A percentile compares a stretch with the other conserved stretches of the same genome.
Evolutionary conservation across 2,797 vertebrate species (phyloP).

Genomic region (Oreochromis mossambicus): DNA sequence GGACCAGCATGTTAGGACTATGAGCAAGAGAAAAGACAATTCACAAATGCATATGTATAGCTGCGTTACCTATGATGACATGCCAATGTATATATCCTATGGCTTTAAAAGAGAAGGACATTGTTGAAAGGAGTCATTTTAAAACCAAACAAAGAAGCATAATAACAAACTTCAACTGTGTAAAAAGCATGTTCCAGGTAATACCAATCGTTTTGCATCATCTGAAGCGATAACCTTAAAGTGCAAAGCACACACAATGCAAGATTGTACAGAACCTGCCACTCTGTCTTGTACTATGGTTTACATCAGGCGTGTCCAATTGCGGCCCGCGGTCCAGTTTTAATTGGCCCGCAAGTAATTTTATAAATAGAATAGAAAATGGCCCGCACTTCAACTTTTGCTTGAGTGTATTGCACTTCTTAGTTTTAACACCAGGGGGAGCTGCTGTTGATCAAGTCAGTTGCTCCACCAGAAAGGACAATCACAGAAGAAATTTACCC

Average conservation of each 20-base stretch:
- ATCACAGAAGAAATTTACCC: too few species aligned
- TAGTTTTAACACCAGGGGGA: too few species aligned
- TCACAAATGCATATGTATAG: neutral
- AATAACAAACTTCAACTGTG: neutral
- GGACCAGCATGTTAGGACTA: fast-evolving
- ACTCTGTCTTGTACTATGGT: neutral
- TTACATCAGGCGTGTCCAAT: too few species aligned
- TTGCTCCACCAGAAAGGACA: too few species aligned
- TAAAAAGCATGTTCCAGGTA: neutral
- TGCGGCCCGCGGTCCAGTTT: too few species aligned
- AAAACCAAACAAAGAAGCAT: neutral
- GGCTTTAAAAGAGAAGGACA: neutral
- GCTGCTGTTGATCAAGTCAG: too few species aligned
- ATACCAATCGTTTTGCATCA: neutral
- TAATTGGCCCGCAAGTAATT: too few species aligned
- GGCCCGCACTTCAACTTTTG: too few species aligned
- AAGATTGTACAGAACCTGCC: neutral
- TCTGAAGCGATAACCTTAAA: fast-evolving
- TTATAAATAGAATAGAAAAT: too few species aligned
- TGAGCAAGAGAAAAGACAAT: neutral
- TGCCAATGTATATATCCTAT: neutral
- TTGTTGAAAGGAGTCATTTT: neutral
- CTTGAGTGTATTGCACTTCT: too few species aligned
- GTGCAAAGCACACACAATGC: neutral
- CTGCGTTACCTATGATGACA: fast-evolving